Base-by-base conservation (phyloP, 2,888 invertebrate genomes). In the Oscheius sp. region DNA sequence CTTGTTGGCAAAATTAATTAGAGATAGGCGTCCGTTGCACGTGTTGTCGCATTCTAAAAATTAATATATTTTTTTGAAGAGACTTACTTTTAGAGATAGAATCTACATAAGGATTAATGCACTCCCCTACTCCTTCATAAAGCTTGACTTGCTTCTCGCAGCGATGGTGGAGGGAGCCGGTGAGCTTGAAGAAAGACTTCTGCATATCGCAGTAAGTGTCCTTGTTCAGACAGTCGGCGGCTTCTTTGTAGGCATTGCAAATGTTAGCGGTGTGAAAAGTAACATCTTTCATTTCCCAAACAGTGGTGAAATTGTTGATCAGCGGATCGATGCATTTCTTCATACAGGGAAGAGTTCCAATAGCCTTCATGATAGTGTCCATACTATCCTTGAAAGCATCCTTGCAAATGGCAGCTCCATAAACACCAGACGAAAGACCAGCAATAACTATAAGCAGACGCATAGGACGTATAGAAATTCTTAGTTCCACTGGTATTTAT, bases 281-380 rank as follows among this genome's bases (percentile, higher is more conserved):
- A 9, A 77, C 69, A 28, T 71, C 47, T 20, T 47, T 56, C 77
- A 74, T 74, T 24, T 62, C 67, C 77, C 77, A 77, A 22, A 77
- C 59, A 5, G 69, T 62, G 2, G 71, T 59, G 33, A 72, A 68
- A 14, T 70, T 57, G 20, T 72, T 63, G 33, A 74, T 77, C 67
- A 77, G 72, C 20, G 68, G 70, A 28, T 77, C 73, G 28, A 77
- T 72, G 62, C 77, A 77, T 12, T 71, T 73, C 26, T 71, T 33
- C 72, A 77, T 73, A 26, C 77, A 77, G 17, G 41, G 41, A 26
- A 72, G 72, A 22, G 74, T 68, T 2, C 77, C 77, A 14, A 77
- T 50, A 20, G 77, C 72, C n/a, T 70, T 67, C 33, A 77, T 71
- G 32, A 76, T 74, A 8, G 73, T 74, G 44, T 76, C 72, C 2